Base-by-base conservation (phyloP, 2,888 invertebrate species). In the Leptinotarsa peninsularis region DNA sequence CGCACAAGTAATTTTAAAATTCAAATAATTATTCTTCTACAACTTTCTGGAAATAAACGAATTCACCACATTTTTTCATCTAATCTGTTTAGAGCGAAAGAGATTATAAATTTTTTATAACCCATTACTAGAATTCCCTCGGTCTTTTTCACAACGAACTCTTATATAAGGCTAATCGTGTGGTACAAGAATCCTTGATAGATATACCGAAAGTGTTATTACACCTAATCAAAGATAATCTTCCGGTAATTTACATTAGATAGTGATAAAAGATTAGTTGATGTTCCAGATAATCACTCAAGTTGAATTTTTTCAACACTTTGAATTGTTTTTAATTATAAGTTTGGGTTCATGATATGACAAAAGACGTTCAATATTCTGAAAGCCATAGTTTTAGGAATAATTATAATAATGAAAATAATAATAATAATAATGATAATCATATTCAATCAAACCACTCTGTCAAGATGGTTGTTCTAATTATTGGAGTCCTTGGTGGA, bases 251-350 rank as follows among this genome's bases (percentile, higher is more conserved):
- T 63, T 18, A 27, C 33, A 33, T 33, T 63, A 7, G 33, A 63
- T 63, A 33, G 63, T 63, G 63, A 33, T 17, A 27, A 43, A 33
- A 33, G 63, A 63, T 63, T 43, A 63, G 63, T 63, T 63, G 63
- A 63, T 63, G 63, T 33, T 63, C 63, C 63, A 63, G 63, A 63
- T 63, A 63, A 63, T 63, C 63, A 63, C n/a, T 63, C 63, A 63
- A 7, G 63, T 63, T n/a, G 63, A 63, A 63, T 63, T 27, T 63
- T 63, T 63, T 63, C 63, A 43, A 33, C 63, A 63, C 63, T 33
- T 4, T 33, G 33, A 63, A 63, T 63, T 63, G 63, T 63, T 63
- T 63, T 43, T 63, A 43, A 33, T 63, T 10, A 33, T 7, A n/a
- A 33, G n/a, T 63, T 63, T 7, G n/a, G 27, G 4, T 63, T n/a